Evolutionary conservation across 2,797 vertebrate species (phyloP), one percentile per base, ranked within the genome.

Genomic region (Melanotaenia parkinsoni): DNA sequence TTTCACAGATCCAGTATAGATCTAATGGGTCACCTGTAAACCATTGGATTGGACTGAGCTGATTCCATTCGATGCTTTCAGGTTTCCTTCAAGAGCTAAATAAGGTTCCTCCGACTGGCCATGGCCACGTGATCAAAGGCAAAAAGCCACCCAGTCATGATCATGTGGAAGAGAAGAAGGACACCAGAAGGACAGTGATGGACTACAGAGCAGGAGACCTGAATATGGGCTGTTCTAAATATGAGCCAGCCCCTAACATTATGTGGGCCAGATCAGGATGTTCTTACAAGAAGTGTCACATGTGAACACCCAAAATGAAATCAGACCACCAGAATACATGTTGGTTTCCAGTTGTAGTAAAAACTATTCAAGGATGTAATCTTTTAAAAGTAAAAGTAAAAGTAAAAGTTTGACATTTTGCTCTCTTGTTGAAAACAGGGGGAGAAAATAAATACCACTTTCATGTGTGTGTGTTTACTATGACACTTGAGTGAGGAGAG

Each of bases 181-280:
- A 87, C 73, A 72, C 54, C 18, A 9, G 51, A 71, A 84, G 75
- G 81, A 71, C 69, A 58, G 54, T 60, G 72, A 85, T 67, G 64
- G 80, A 80, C 72, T 79, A 69, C 76, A 60, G 77, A 81, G 72
- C 72, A 62, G 78, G 63, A 81, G 65, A 66, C 74, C 81, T 81
- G 72, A 73, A 82, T 82, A 57, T 53, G 63, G 57, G 79, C 71
- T 81, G 79, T 79, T 79, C 85, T 88, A 79, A 87, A 88, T 86
- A 84, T 51, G 63, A 88, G 57, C 43, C 72, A 45, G 71, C 24
- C 58, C 33, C 30, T 24, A 35, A 74, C 59, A 57, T 70, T 81
- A 82, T 89, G 66, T 86, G 67, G 76, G 68, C 33, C 79, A 77
- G 40, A 74, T 66, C 47, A 50, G 32, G 70, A 57, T 43, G 43